A percentile compares a stretch with the other conserved stretches of the same genome.
phyloP scores from a whole-genome alignment of 2,888 invertebrate species.

The Lepidocyrtinus sp. region DNA sequence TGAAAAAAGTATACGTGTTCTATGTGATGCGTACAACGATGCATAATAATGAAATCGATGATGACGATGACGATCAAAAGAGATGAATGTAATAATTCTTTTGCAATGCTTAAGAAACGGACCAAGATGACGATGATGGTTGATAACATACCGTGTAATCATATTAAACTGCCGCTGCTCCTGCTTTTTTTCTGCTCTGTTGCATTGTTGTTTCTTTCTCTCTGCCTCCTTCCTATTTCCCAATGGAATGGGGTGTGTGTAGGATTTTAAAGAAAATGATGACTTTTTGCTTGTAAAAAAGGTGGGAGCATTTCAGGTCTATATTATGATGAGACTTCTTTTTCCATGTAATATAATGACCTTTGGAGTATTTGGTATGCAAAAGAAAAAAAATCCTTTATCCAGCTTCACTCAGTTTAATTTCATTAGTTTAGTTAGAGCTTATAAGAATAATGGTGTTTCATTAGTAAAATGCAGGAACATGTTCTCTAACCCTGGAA shows the following conservation, averaged over 20 bases:
- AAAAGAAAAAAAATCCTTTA: neutral
- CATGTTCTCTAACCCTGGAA: no score
- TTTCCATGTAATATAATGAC: neutral
- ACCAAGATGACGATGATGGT: neutral
- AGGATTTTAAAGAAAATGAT: neutral
- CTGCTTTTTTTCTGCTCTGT: neutral
- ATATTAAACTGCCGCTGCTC: constrained; percentile 28
- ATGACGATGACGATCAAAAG: constrained; percentile 8
- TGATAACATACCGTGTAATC: constrained; percentile 20
- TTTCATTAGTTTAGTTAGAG: neutral
- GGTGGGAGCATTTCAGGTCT: neutral
- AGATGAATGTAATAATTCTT: constrained; percentile 29
- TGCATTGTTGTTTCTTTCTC: neutral
- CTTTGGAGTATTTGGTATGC: neutral
- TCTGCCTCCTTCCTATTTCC: neutral
- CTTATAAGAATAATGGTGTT: no score
- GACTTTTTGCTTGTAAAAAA: no score
- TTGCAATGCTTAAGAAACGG: constrained; percentile 29
- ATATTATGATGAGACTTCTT: no score
- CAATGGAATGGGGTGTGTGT: neutral
- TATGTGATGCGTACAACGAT: constrained; percentile 14
- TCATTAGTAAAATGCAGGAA: no score
- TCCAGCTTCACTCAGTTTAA: neutral
- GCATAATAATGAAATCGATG: constrained; percentile 35
- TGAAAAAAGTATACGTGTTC: no score